These are phyloP conservation scores for Sesamia nonagrioides DNA, from an alignment of 1,140 invertebrate genomes.

Conservation along the genomic window DNA sequence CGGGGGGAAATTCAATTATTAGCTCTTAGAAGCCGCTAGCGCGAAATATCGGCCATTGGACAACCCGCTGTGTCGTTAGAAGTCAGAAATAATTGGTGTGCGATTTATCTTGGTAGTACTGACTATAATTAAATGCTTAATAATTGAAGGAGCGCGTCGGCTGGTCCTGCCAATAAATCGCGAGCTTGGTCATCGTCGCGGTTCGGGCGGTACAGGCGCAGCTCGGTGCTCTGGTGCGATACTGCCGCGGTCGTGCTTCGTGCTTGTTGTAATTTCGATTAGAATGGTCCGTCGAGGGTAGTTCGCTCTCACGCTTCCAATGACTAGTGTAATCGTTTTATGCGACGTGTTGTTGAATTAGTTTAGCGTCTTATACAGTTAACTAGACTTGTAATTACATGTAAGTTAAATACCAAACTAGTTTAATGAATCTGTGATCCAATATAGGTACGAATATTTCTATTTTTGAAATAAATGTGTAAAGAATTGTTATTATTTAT, in stretches of 20 bases:
- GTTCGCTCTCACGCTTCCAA: constrained; percentile 82
- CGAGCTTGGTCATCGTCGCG: constrained; percentile 24
- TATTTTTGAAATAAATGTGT: too few relatives aligned
- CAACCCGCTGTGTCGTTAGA: constrained; percentile 70
- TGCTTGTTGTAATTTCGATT: constrained; percentile 80
- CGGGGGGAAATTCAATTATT: constrained; percentile 83
- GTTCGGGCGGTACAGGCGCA: constrained; percentile 32
- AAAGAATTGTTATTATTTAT: too few relatives aligned
- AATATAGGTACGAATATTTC: too few relatives aligned
- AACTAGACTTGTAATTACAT: constrained; percentile 27
- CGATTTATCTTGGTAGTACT: constrained; percentile 73
- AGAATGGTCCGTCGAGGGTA: constrained; percentile 73
- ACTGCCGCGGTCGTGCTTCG: constrained; percentile 74
- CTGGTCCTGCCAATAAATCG: constrained; percentile 74
- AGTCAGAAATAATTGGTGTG: constrained; percentile 76
- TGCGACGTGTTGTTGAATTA: constrained; percentile 67
- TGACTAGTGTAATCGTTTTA: constrained; percentile 71
- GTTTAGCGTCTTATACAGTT: constrained; percentile 37
- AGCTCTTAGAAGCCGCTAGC: constrained; percentile 69
- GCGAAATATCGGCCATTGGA: constrained; percentile 73
- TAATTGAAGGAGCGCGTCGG: constrained; percentile 73
- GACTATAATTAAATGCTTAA: constrained; percentile 80
- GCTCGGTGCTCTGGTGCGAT: constrained; percentile 60
- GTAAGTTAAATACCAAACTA: constrained; percentile 20
- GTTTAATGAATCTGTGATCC: not conserved